A percentile compares a stretch with the other conserved stretches of the same genome.
Conservation (phyloP, 2,797 vertebrate genomes). For the Sebastes trivittatus region DNA sequence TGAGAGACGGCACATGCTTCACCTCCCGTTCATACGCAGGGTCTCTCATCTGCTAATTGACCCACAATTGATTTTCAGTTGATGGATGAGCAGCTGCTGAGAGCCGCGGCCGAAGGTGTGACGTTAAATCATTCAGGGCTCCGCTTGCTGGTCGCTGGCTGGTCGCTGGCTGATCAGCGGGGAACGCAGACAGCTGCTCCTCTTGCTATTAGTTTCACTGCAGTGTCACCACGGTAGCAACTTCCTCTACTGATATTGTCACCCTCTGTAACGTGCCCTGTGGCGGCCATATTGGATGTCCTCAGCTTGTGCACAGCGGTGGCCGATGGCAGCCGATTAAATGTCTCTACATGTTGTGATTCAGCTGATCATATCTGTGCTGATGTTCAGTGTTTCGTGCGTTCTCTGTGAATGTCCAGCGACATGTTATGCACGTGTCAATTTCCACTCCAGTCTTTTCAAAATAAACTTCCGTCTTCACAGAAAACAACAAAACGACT, state of each 20-base stretch:
- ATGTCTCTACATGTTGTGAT: neutral
- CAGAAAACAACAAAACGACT: too few relatives aligned
- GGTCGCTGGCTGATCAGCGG: neutral
- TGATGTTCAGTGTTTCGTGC: too few relatives aligned
- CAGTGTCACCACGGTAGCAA: neutral
- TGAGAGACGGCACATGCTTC: neutral
- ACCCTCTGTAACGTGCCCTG: neutral
- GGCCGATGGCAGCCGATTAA: neutral
- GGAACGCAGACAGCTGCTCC: neutral
- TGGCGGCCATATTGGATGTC: neutral
- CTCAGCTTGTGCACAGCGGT: neutral
- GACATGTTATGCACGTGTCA: too few relatives aligned
- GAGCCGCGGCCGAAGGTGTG: neutral
- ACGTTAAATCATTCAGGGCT: neutral
- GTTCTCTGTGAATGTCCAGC: too few relatives aligned
- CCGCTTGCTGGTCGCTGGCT: neutral
- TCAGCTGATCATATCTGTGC: too few relatives aligned
- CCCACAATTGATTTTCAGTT: constrained; percentile 8
- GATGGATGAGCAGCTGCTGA: constrained; percentile 13
- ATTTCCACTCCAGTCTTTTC: too few relatives aligned
- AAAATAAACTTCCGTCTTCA: too few relatives aligned
- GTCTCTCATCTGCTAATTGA: neutral
- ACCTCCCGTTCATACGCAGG: neutral
- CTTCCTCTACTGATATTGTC: neutral
- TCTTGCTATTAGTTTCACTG: neutral